A percentile compares a stretch with the other conserved stretches of the same genome.
Evolutionary conservation across 2,797 vertebrate genomes (phyloP).

Genomic region (Brachyalestes nurse): DNA sequence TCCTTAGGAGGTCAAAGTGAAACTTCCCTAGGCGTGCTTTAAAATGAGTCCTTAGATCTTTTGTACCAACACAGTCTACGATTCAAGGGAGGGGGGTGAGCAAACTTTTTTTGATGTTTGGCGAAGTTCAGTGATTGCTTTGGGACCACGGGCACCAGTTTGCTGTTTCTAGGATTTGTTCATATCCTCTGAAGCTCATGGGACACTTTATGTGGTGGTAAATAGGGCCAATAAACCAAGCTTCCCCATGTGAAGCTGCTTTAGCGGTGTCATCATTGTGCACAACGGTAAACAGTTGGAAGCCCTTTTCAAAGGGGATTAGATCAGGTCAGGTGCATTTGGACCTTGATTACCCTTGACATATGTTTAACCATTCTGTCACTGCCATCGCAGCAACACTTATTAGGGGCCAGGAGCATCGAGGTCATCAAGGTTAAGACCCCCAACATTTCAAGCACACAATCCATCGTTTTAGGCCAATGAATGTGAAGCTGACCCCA

Average conservation of each 20-base stretch:
- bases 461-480: slow-evolving; percentile 54
- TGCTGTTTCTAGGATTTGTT: slow-evolving; percentile 66
- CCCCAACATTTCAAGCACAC: slow-evolving; percentile 71
- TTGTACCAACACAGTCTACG: neutral
- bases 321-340: slow-evolving; percentile 84
- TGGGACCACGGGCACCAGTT: slow-evolving; percentile 59
- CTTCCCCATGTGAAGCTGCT: slow-evolving; percentile 68
- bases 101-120: slow-evolving; percentile 49
- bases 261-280: slow-evolving; percentile 68
- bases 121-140: slow-evolving; percentile 67
- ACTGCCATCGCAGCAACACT: slow-evolving; percentile 77
- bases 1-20: neutral
- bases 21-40: neutral
- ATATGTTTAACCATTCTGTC: slow-evolving; percentile 87
- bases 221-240: slow-evolving; percentile 76
- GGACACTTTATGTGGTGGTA: slow-evolving; percentile 75
- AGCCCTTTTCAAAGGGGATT: slow-evolving; percentile 84
- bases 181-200: slow-evolving; percentile 69
- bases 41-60: slow-evolving; percentile 1
- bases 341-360: slow-evolving; percentile 86
- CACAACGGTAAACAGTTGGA: slow-evolving; percentile 83
- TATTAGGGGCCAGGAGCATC: slow-evolving; percentile 75
- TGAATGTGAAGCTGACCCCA: slow-evolving; percentile 55
- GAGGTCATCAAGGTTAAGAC: slow-evolving; percentile 76
- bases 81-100: neutral